phyloP scores from a whole-genome alignment of 2,113 vertebrate genomes.

The Myanophis thanlyinensis region DNA sequence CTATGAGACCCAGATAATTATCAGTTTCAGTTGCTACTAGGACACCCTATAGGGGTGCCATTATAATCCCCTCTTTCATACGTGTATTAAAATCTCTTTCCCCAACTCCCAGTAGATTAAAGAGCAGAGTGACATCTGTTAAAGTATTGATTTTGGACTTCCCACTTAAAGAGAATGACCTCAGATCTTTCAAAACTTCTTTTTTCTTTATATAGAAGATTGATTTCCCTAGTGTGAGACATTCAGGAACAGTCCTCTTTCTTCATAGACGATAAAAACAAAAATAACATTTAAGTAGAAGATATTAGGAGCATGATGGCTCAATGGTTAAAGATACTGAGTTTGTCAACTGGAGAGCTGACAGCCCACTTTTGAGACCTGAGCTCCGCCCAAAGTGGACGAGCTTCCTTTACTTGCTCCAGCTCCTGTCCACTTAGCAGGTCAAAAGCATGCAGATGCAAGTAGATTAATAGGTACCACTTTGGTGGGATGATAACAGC shows the following conservation, averaged over 20 bases:
- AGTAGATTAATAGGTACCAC: not conserved
- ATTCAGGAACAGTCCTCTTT: not conserved
- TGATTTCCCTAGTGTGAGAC: not conserved
- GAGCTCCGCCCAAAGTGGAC: not conserved
- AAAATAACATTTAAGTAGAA: conserved; percentile 42
- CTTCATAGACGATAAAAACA: not conserved
- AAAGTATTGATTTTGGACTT: not conserved
- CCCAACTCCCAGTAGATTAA: not conserved
- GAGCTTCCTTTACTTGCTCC: not conserved
- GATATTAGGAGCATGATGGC: not conserved
- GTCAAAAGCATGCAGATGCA: not conserved
- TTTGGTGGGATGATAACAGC: not conserved
- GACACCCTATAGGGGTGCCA: not conserved
- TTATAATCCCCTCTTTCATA: not conserved
- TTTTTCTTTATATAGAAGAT: conserved; percentile 16
- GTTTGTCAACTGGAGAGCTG: not conserved
- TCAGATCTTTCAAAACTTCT: conserved; percentile 25
- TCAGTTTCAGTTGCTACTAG: not conserved
- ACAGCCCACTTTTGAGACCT: not conserved
- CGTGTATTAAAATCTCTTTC: not conserved
- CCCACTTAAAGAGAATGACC: not conserved
- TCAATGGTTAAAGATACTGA: not conserved
- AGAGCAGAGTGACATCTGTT: not conserved
- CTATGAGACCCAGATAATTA: not conserved
- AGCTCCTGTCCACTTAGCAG: not conserved